Evolutionary conservation across 2,888 invertebrate species (phyloP).

Genomic region (Mesopsocus fuscifrons): DNA sequence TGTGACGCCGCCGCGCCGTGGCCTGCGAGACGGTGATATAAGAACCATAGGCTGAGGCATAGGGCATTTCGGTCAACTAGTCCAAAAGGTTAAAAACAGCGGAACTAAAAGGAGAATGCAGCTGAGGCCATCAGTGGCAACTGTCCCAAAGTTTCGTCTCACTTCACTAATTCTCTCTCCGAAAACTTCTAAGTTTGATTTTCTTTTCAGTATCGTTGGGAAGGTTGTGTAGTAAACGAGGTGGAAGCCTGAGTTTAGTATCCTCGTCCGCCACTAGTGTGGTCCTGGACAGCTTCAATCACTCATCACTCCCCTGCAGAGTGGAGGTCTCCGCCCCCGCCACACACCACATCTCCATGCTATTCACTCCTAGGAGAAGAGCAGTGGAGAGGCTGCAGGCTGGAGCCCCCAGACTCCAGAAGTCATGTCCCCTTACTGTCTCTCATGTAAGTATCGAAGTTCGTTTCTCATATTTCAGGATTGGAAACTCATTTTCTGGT

Average conservation of each 20-base stretch:
- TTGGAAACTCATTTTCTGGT: too few relatives aligned
- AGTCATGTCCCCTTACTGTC: not conserved
- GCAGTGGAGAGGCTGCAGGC: not conserved
- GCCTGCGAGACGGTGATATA: too few relatives aligned
- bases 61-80: too few relatives aligned
- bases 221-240: not conserved
- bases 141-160: too few relatives aligned
- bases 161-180: too few relatives aligned
- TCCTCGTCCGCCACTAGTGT: not conserved
- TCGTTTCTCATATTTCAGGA: too few relatives aligned
- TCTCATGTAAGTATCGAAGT: not conserved
- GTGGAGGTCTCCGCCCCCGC: not conserved
- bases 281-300: not conserved
- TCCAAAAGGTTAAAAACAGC: too few relatives aligned
- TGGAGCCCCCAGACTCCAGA: not conserved
- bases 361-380: not conserved
- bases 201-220: not conserved
- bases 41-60: too few relatives aligned
- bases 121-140: too few relatives aligned
- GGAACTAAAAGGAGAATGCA: too few relatives aligned
- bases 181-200: too few relatives aligned
- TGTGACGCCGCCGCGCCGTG: too few relatives aligned
- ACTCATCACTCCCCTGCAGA: not conserved
- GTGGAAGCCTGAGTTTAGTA: not conserved
- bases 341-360: not conserved